Percentiles rank a stretch among this genome's conserved stretches.
Conservation (phyloP, 2,888 invertebrate species). For the Synergus gifuensis region DNA sequence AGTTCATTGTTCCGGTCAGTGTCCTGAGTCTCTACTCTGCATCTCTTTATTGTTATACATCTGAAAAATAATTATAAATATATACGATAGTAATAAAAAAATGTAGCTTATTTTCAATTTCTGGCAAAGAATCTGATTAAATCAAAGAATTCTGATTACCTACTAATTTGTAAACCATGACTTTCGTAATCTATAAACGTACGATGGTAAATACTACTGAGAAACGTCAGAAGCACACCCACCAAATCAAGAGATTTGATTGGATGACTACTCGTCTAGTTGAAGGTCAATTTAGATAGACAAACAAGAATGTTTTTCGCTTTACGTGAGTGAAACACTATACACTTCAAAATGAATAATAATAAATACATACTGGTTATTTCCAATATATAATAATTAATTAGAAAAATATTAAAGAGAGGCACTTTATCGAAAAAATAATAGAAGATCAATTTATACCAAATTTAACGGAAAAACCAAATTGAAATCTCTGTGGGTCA, state of each 20-base stretch:
- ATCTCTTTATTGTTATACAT: background rate
- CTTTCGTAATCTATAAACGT: constrained; percentile 10
- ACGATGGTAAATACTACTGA: constrained; percentile 42
- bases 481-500: background rate
- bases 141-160: too few species aligned
- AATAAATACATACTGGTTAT: background rate
- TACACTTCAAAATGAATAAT: background rate
- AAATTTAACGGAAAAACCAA: background rate
- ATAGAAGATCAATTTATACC: background rate
- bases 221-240: constrained; percentile 44
- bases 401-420: background rate
- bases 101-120: too few species aligned
- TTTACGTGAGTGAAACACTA: background rate
- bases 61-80: too few species aligned
- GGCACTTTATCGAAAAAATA: background rate
- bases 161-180: background rate
- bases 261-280: constrained; percentile 9
- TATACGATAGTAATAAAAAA: too few species aligned
- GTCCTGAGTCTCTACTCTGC: background rate
- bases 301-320: constrained; percentile 56
- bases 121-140: too few species aligned
- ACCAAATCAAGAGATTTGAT: constrained; percentile 40
- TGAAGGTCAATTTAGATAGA: constrained; percentile 22
- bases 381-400: background rate
- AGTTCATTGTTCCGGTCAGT: background rate